Evolutionary conservation across 2,113 vertebrate genomes (phyloP).

Genomic region (Oxyruncus cristatus): DNA sequence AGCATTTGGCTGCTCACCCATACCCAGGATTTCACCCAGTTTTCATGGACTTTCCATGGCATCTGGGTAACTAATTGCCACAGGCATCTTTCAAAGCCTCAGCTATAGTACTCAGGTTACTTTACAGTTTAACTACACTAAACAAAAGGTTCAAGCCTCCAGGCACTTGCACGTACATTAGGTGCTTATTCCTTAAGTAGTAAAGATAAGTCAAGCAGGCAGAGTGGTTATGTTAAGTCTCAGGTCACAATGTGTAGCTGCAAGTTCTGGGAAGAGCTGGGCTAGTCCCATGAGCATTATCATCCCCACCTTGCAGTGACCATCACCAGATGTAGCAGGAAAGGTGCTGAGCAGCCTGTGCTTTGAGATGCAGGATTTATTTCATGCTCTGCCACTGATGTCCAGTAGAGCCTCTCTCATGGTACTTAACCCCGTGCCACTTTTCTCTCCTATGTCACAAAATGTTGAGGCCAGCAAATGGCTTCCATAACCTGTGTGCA

Average conservation of each 20-base stretch:
- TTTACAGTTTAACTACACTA: background rate
- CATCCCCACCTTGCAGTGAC: background rate
- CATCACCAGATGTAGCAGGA: background rate
- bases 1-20: conserved; percentile 32
- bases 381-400: background rate
- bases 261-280: background rate
- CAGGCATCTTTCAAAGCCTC: background rate
- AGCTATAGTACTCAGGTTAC: background rate
- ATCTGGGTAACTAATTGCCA: conserved; percentile 22
- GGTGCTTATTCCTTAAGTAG: background rate
- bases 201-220: background rate
- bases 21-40: conserved; percentile 18
- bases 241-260: background rate
- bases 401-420: background rate
- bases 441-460: background rate
- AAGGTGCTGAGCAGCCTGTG: background rate
- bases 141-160: background rate
- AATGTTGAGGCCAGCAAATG: fast-evolving
- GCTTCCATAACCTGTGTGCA: fast-evolving
- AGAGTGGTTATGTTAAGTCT: background rate
- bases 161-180: background rate
- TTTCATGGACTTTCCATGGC: conserved; percentile 35
- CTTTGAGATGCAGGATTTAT: background rate
- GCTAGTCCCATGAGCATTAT: background rate
- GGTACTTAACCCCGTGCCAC: background rate